Percentiles rank a stretch among this genome's conserved stretches.
Evolutionary conservation across 2,113 vertebrate species (phyloP).

Genomic region (Tragelaphus scriptus): DNA sequence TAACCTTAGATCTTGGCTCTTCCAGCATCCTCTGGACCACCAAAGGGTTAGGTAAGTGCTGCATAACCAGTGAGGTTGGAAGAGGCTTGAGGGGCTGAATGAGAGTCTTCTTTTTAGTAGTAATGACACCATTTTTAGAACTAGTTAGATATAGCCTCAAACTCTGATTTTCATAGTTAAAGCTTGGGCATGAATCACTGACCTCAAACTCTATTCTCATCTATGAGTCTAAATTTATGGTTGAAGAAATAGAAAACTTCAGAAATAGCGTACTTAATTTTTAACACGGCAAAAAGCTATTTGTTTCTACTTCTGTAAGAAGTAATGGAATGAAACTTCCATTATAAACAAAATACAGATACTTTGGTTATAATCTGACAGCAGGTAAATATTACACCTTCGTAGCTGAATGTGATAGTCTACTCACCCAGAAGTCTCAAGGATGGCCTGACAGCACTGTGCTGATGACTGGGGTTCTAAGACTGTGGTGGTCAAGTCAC

Average conservation of each 20-base stretch:
- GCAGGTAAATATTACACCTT: too few relatives aligned
- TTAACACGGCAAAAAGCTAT: neutral
- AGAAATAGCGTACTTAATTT: neutral
- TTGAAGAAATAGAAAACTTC: neutral
- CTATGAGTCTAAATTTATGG: neutral
- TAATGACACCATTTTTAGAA: neutral
- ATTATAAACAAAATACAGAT: neutral
- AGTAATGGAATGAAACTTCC: neutral
- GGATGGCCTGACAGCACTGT: neutral
- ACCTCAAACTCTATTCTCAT: neutral
- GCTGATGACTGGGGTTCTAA: neutral
- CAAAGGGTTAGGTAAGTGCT: constrained; percentile 74
- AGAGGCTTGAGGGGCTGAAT: neutral
- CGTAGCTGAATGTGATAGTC: fast-evolving
- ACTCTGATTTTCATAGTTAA: neutral
- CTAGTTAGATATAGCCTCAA: neutral
- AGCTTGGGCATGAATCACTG: neutral
- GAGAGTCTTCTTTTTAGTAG: neutral
- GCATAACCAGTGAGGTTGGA: fast-evolving
- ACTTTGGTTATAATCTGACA: neutral
- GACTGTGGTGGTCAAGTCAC: neutral
- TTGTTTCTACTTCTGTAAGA: neutral
- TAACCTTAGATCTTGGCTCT: constrained; percentile 82
- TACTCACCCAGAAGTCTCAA: neutral
- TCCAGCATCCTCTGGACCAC: constrained; percentile 87